Conservation (phyloP, 2,113 vertebrate species). For the Pelodiscus sinensis region DNA sequence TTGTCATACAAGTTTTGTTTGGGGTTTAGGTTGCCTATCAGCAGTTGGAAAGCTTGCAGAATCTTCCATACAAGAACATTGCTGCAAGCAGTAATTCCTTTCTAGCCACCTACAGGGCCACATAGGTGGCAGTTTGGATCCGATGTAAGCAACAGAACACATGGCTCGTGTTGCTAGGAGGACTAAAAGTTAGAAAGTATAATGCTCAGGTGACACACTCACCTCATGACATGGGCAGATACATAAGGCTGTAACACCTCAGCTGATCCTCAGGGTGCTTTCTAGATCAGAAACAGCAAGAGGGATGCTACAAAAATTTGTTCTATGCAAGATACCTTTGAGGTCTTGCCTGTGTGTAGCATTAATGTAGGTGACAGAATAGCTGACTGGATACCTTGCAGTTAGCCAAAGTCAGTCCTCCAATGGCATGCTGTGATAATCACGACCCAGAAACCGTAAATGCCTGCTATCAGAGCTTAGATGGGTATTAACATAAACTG, state of each 20-base stretch:
- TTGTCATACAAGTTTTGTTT: slow-evolving; percentile 8
- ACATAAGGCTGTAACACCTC: background rate
- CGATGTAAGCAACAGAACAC: background rate
- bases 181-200: slow-evolving; percentile 29
- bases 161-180: background rate
- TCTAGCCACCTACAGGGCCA: background rate
- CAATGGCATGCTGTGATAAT: background rate
- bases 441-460: slow-evolving; percentile 67
- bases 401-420: background rate
- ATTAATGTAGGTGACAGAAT: background rate
- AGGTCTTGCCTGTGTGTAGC: slow-evolving; percentile 5
- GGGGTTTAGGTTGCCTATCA: slow-evolving; percentile 15
- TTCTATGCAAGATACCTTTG: background rate
- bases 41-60: slow-evolving; percentile 26
- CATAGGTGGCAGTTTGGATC: background rate
- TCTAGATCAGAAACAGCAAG: background rate
- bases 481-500: slow-evolving; percentile 46
- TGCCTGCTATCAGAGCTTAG: slow-evolving; percentile 60
- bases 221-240: background rate
- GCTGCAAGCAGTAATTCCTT: slow-evolving; percentile 22
- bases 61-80: slow-evolving; percentile 1
- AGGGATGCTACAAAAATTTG: background rate
- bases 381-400: background rate
- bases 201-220: background rate
- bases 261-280: background rate